A percentile compares a stretch with the other conserved stretches of the same genome.
These are phyloP conservation scores for Geotrupes spiniger DNA, from an alignment of 2,888 invertebrate species.

Conservation along the genomic window DNA sequence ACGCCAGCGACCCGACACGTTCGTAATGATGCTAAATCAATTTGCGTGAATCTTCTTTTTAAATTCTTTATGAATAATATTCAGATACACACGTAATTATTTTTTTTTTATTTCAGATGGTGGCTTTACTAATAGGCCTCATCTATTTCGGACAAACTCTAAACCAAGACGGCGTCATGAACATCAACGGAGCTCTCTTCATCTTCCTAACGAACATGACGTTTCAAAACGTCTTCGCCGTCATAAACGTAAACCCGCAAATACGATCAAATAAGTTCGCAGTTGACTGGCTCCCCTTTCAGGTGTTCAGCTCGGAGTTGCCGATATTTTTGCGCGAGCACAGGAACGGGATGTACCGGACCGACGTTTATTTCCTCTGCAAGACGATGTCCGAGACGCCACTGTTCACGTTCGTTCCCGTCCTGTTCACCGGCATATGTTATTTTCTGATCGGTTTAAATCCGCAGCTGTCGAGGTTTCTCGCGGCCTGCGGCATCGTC, in stretches of 20 bases:
- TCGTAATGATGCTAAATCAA: too few relatives aligned
- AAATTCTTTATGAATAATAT: too few relatives aligned
- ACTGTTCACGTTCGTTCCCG: conserved; percentile 77
- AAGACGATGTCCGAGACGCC: conserved; percentile 90
- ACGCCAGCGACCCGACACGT: too few relatives aligned
- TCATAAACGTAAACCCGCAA: conserved; percentile 87
- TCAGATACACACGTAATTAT: too few relatives aligned
- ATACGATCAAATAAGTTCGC: too few relatives aligned
- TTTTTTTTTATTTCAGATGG: conserved; percentile 64
- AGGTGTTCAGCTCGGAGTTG: conserved; percentile 88
- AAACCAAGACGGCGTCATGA: conserved; percentile 87
- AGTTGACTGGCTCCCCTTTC: conserved; percentile 23
- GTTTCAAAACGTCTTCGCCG: conserved; percentile 92
- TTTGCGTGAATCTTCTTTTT: too few relatives aligned
- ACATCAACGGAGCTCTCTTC: conserved; percentile 90
- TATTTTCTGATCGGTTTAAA: conserved; percentile 90
- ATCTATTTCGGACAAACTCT: conserved; percentile 82
- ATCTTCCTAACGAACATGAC: conserved; percentile 90
- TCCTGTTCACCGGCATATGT: conserved; percentile 76
- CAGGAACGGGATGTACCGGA: conserved; percentile 85
- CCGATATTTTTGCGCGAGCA: conserved; percentile 89
- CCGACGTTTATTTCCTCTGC: conserved; percentile 86
- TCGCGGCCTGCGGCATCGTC: conserved; percentile 70
- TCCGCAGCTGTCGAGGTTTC: conserved; percentile 65
- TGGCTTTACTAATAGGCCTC: conserved; percentile 81